Conservation (phyloP, 2,797 vertebrate genomes). For the Malurus leucopterus region DNA sequence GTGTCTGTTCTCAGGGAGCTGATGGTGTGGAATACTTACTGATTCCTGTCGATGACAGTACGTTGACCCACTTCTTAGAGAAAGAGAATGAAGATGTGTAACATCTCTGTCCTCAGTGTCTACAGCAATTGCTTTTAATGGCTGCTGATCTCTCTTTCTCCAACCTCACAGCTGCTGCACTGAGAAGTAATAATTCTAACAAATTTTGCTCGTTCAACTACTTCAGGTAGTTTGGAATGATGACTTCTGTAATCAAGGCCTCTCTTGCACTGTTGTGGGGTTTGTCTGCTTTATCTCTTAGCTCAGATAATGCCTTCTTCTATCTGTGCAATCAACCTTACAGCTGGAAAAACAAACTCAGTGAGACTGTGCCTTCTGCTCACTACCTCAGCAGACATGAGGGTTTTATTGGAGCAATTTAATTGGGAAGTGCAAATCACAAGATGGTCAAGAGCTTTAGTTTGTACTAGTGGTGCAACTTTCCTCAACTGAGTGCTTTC, state of each 20-base stretch:
- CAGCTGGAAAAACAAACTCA: not conserved
- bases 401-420: slow-evolving; percentile 32
- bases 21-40: slow-evolving; percentile 92
- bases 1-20: slow-evolving; percentile 77
- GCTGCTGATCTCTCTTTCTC: slow-evolving; percentile 19
- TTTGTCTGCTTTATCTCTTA: slow-evolving; percentile 29
- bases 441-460: slow-evolving; percentile 40
- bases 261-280: not conserved
- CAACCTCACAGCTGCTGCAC: not conserved
- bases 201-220: not conserved
- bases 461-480: slow-evolving; percentile 32
- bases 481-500: slow-evolving; percentile 15
- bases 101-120: not conserved
- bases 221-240: not conserved
- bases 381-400: slow-evolving; percentile 45
- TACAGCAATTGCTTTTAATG: not conserved
- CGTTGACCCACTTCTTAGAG: slow-evolving; percentile 87
- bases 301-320: not conserved
- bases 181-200: not conserved
- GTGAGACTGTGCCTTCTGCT: slow-evolving; percentile 68
- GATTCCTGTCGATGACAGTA: slow-evolving; percentile 86
- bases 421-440: slow-evolving; percentile 49
- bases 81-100: slow-evolving; percentile 80
- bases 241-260: not conserved
- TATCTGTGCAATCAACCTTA: not conserved